Base-by-base conservation (phyloP, 2,113 vertebrate species). In the Castor canadensis region DNA sequence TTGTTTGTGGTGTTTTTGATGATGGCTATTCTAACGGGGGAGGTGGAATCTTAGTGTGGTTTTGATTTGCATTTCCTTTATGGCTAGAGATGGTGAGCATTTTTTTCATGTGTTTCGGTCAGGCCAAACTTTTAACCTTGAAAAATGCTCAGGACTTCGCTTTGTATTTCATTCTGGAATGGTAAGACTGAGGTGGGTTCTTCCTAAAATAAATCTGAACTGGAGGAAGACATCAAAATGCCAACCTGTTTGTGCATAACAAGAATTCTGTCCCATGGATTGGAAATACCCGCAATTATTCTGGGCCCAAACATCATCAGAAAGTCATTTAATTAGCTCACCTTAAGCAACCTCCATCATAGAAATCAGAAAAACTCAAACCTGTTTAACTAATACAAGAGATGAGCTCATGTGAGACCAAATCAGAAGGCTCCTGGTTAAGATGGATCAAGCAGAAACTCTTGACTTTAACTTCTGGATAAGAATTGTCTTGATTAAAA, bases 131-230 rank as follows among this genome's bases (percentile, higher is more conserved):
- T 91, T 94, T 89, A 71, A 89, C 67, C 73, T 86, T 91, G 89
- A 64, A 52, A 85, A 93, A 80, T 54, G 62, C n/a, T 75, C 43
- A 67, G 38, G 85, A 88, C 76, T 94, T 81, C n/a, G 66, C n/a
- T 87, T 66, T 84, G 52, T 93, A 32, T 43, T 75, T 95, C 66
- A 83, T 38, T 91, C 35, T 66, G 43, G 35, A 90, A 67, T 45
- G 15, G 64, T 80, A 92, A 90, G 85, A 40, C 4, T 49, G 60
- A 85, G 26, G 10, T 72, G 72, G 17, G 6, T 47, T 66, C 30
- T 67, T 93, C 67, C 66, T 81, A 84, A 82, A 60, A 81, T 88
- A 62, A 85, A 88, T 76, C 12, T 84, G 54, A 93, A 22, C 52
- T 87, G 35, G 58, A 92, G 28, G 30, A 73, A 87, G 75, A 76